Conservation (phyloP, 92 coral and sea anemone genomes). For the Chrysogorgia sp. region DNA sequence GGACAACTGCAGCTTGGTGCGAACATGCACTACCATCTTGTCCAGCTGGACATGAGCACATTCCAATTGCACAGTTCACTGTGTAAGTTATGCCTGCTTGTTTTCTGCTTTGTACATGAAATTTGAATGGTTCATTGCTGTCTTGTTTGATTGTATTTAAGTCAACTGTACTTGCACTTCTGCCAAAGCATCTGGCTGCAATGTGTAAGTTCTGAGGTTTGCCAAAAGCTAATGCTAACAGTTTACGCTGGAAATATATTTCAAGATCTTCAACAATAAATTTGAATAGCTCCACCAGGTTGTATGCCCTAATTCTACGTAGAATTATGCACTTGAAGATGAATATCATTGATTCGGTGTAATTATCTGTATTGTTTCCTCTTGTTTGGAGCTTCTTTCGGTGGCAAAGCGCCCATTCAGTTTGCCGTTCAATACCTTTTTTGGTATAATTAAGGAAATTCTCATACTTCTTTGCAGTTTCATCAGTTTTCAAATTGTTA, state of each 20-base stretch:
- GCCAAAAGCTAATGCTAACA: slow-evolving; percentile 53
- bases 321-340: neutral
- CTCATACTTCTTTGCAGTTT: slow-evolving; percentile 22
- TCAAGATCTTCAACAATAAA: no score
- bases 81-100: slow-evolving; percentile 18
- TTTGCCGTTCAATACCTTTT: neutral
- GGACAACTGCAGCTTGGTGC: no score
- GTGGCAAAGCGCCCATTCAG: slow-evolving; percentile 46
- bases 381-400: slow-evolving; percentile 46
- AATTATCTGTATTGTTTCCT: slow-evolving; percentile 52
- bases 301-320: neutral
- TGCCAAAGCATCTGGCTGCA: no score
- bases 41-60: slow-evolving; percentile 57
- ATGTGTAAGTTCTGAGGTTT: slow-evolving; percentile 27
- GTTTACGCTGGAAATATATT: slow-evolving; percentile 39
- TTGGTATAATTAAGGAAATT: slow-evolving; percentile 9
- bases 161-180: no score
- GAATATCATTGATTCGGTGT: no score
- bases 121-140: no score
- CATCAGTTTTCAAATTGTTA: slow-evolving; percentile 6
- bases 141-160: no score
- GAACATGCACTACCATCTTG: slow-evolving; percentile 36
- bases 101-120: slow-evolving; percentile 18
- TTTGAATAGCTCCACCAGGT: no score
- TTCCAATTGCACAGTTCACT: slow-evolving; percentile 47